A percentile compares a stretch with the other conserved stretches of the same genome.
These are phyloP conservation scores for Pristionchus mayeri DNA, from an alignment of 2,888 invertebrate species.

Conservation along the genomic window DNA sequence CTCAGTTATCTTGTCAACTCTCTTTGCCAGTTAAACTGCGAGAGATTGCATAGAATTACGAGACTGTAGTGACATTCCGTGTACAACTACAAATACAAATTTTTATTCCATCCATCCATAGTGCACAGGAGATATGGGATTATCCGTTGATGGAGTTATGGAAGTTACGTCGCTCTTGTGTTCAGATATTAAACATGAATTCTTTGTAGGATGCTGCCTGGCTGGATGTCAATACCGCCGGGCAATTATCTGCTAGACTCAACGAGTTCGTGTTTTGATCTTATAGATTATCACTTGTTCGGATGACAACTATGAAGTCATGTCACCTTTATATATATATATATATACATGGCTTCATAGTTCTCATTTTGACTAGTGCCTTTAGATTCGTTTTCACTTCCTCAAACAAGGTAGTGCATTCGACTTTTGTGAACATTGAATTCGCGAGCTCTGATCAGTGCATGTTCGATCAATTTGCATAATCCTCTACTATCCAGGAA, in stretches of 20 bases:
- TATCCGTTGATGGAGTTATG: no score
- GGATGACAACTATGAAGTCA: neutral
- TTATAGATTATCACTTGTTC: neutral
- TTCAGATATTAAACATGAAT: neutral
- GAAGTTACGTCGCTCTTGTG: no score
- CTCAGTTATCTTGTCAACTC: no score
- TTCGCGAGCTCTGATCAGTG: neutral
- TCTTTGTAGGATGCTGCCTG: neutral
- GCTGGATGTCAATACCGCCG: neutral
- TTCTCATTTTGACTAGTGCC: neutral
- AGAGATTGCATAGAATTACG: no score
- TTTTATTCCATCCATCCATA: no score
- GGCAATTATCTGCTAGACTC: neutral
- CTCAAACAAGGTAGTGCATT: neutral
- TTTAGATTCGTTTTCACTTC: neutral
- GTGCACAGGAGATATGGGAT: no score
- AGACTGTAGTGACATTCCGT: no score
- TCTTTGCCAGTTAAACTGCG: no score
- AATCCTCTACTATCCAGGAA: neutral
- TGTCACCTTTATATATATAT: neutral
- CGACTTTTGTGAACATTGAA: neutral
- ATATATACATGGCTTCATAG: slow-evolving; percentile 17
- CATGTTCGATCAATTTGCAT: slow-evolving; percentile 2
- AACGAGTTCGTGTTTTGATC: neutral
- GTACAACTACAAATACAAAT: neutral